Percentiles rank a stretch among this genome's conserved stretches.
Conservation (phyloP, 2,888 invertebrate species). For the Rhodophaea formosa region DNA sequence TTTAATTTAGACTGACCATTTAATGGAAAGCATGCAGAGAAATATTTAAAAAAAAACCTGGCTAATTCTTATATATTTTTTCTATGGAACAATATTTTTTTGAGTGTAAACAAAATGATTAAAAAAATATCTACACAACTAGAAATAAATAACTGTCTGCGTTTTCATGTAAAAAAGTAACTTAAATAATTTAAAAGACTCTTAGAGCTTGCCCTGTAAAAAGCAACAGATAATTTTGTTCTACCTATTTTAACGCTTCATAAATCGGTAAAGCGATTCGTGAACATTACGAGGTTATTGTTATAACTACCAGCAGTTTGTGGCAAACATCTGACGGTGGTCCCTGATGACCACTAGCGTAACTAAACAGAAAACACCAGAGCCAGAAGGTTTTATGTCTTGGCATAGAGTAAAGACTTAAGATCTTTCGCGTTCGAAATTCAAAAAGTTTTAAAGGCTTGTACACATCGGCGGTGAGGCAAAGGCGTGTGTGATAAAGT, state of each 20-base stretch:
- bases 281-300: constrained; percentile 53
- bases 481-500: constrained; percentile 66
- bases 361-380: constrained; percentile 53
- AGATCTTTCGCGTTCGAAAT: constrained; percentile 22
- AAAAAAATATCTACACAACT: no score
- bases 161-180: no score
- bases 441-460: constrained; percentile 53
- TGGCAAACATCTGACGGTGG: constrained; percentile 72
- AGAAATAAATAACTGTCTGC: no score
- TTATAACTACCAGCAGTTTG: constrained; percentile 42
- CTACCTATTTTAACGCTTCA: constrained; percentile 23
- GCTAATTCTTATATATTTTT: no score
- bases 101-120: no score
- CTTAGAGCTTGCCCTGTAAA: neutral
- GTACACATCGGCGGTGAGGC: constrained; percentile 58
- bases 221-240: neutral
- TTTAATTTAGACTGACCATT: no score
- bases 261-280: constrained; percentile 31
- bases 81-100: no score
- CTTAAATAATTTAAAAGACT: no score
- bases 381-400: constrained; percentile 19
- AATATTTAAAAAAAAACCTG: no score
- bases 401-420: constrained; percentile 1
- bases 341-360: constrained; percentile 51
- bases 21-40: no score